Percentiles rank a stretch among this genome's conserved stretches.
These are phyloP conservation scores for Pseudachorutes palmiensis DNA, from an alignment of 1,140 invertebrate genomes.

Conservation along the genomic window DNA sequence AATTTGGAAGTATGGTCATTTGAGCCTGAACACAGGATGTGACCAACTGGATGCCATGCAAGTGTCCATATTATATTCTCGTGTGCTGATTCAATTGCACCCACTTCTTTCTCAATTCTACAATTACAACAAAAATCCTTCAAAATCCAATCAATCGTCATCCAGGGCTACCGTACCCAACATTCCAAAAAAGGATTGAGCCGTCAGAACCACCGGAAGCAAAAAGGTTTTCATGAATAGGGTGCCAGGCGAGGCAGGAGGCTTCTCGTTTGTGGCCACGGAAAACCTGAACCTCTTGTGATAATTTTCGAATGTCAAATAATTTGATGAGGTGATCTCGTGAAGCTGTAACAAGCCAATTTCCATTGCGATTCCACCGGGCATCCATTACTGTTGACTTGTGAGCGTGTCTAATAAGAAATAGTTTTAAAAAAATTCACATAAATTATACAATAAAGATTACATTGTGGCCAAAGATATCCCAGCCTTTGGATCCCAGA, in stretches of 20 bases:
- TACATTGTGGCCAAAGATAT: conserved; percentile 72
- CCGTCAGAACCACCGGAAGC: conserved; percentile 95
- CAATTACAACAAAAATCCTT: conserved; percentile 36
- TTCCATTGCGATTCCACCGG: conserved; percentile 98
- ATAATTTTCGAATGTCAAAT: conserved; percentile 93
- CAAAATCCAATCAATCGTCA: conserved; percentile 18
- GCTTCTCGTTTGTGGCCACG: conserved; percentile 98
- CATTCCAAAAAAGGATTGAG: conserved; percentile 96
- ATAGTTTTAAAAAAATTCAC: conserved; percentile 22
- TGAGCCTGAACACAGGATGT: conserved; percentile 94
- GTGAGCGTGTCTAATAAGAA: conserved; percentile 78
- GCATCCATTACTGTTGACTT: conserved; percentile 99
- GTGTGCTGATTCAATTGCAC: conserved; percentile 94
- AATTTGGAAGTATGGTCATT: conserved; percentile 99
- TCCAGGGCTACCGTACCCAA: conserved; percentile 58
- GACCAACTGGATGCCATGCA: conserved; percentile 97
- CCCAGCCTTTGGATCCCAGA: conserved; percentile 98
- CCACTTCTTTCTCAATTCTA: conserved; percentile 95
- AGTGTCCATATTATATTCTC: conserved; percentile 98
- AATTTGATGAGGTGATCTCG: conserved; percentile 95
- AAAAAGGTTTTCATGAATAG: conserved; percentile 90
- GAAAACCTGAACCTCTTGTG: conserved; percentile 89
- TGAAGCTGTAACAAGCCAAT: conserved; percentile 98
- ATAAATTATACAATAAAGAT: conserved; percentile 26
- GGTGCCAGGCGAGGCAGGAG: conserved; percentile 95